Conservation (phyloP, 1,140 invertebrate species). For the Cataglyphis hispanica region DNA sequence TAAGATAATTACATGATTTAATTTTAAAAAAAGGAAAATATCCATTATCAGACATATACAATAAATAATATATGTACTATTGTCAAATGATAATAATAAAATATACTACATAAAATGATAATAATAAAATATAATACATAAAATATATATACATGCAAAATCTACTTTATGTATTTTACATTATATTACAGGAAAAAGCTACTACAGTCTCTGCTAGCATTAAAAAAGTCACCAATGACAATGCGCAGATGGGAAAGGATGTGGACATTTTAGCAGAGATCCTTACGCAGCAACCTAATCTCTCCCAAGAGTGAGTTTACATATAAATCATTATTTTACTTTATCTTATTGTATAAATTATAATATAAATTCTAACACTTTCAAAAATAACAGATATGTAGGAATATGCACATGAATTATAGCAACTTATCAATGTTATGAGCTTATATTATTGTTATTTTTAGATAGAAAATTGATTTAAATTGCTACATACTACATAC, state of each 20-base stretch:
- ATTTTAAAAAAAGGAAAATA: neutral
- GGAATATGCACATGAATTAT: neutral
- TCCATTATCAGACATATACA: slow-evolving; percentile 15
- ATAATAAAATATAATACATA: neutral
- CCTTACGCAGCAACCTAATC: slow-evolving; percentile 80
- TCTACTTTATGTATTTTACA: slow-evolving; percentile 16
- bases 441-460: neutral
- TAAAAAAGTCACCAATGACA: slow-evolving; percentile 43
- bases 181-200: slow-evolving; percentile 69
- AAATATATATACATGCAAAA: neutral
- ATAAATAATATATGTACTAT: slow-evolving; percentile 33
- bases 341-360: too few relatives aligned
- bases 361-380: neutral
- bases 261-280: slow-evolving; percentile 78
- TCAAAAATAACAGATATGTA: neutral
- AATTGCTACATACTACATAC: neutral
- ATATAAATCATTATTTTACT: slow-evolving; percentile 3
- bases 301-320: slow-evolving; percentile 81
- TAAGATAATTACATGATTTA: slow-evolving; percentile 36
- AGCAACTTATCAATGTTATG: neutral
- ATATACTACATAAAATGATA: too few relatives aligned
- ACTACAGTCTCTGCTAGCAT: slow-evolving; percentile 60
- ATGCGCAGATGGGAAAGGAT: slow-evolving; percentile 62
- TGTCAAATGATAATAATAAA: slow-evolving; percentile 13
- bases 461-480: neutral